A percentile compares a stretch with the other conserved stretches of the same genome.
phyloP scores from a whole-genome alignment of 2,797 vertebrate genomes.

The Crocidura indochinensis region DNA sequence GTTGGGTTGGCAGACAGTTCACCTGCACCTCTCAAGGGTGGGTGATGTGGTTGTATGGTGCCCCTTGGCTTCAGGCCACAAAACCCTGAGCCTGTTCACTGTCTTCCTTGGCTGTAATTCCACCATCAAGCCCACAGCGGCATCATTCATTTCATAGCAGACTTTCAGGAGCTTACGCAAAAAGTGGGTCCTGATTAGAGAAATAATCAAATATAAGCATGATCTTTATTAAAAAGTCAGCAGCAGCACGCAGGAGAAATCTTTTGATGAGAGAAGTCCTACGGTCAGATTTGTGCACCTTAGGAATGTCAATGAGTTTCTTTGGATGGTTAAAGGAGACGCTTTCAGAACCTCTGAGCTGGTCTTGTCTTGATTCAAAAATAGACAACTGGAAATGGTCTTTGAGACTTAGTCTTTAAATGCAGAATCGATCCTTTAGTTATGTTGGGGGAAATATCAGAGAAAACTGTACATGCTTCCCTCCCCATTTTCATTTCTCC shows the following conservation, averaged over 20 bases:
- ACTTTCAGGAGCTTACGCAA: slow-evolving; percentile 84
- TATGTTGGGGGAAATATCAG: neutral
- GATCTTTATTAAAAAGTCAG: slow-evolving; percentile 81
- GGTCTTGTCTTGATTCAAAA: slow-evolving; percentile 54
- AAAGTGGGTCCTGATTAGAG: slow-evolving; percentile 84
- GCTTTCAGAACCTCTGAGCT: neutral
- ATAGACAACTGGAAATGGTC: slow-evolving; percentile 13
- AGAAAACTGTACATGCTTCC: no score
- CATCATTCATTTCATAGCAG: slow-evolving; percentile 62
- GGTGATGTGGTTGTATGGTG: slow-evolving; percentile 41
- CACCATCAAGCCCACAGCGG: slow-evolving; percentile 78
- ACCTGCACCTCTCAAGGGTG: neutral
- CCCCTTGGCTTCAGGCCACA: slow-evolving; percentile 60
- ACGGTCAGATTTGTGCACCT: slow-evolving; percentile 39
- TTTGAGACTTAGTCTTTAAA: neutral
- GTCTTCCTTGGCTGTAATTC: slow-evolving; percentile 70
- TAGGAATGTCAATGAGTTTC: slow-evolving; percentile 76
- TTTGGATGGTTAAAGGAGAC: slow-evolving; percentile 20
- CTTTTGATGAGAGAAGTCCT: slow-evolving; percentile 80
- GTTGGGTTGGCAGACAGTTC: slow-evolving; percentile 58
- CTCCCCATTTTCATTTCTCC: neutral
- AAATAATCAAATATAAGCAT: slow-evolving; percentile 81
- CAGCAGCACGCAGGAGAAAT: slow-evolving; percentile 61
- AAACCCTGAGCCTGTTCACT: slow-evolving; percentile 69
- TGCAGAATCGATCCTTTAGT: neutral